Conservation (phyloP, 2,113 vertebrate genomes). For the Plecturocebus donacophilus region DNA sequence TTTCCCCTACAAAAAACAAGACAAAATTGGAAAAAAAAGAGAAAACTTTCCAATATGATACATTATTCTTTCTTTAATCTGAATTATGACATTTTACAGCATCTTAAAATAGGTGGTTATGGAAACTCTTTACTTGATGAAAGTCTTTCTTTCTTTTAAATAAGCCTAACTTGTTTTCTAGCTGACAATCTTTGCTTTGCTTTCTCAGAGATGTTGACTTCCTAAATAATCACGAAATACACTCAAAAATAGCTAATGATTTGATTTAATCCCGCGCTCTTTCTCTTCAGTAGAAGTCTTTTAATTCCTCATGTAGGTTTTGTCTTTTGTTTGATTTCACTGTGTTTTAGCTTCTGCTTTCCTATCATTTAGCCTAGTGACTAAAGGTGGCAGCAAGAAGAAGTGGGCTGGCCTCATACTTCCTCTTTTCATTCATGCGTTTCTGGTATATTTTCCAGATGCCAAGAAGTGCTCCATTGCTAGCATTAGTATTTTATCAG, state of each 20-base stretch:
- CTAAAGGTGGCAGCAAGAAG: not conserved
- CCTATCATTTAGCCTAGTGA: not conserved
- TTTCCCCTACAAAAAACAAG: not conserved
- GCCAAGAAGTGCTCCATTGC: not conserved
- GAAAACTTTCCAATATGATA: not conserved
- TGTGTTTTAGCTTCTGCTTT: not conserved
- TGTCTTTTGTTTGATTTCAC: not conserved
- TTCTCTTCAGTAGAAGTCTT: not conserved
- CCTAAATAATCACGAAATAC: not conserved
- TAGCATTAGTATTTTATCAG: not conserved
- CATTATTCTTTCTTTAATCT: not conserved
- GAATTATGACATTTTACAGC: not conserved
- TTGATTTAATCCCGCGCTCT: not conserved
- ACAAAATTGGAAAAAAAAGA: not conserved
- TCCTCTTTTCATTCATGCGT: not conserved
- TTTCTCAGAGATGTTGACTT: not conserved
- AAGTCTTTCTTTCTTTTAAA: not conserved
- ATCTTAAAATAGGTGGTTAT: not conserved
- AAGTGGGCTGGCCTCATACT: not conserved
- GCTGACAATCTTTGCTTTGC: not conserved
- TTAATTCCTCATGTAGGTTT: not conserved
- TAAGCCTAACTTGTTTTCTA: not conserved
- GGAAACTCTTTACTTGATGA: not conserved
- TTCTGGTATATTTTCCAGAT: not conserved
- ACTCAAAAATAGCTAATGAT: not conserved